Base-by-base conservation (phyloP, 2,797 vertebrate species). In the Takifugu rubripes region DNA sequence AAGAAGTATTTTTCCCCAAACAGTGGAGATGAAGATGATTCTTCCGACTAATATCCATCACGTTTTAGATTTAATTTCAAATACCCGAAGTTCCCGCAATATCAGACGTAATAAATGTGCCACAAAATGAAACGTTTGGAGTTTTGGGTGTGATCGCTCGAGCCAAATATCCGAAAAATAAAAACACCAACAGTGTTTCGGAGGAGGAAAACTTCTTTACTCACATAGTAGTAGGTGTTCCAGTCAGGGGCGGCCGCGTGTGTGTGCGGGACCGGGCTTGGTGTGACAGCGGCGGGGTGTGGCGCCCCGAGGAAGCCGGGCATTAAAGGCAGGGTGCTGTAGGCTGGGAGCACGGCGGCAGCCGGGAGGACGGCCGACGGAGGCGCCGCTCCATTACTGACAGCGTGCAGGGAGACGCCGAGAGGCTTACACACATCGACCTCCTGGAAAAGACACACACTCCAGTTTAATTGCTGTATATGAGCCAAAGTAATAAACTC, bases 281-380 rank as follows among this genome's bases (percentile, higher is more conserved):
- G 73, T 1, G 78, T 9, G 14, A 85, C 75, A 0, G 84, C 74
- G 0, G 73, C 70, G 0, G 84, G 84, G 57, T 90, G 90, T 15
- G 88, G 84, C 1, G 88, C 78, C 47, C 86, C 82, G 1, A 93
- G 79, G 83, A 92, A 93, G 56, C 89, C 78, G 2, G 91, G 91
- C 87, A 93, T 87, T 54, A 93, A 75, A 57, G 92, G 89, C 63
- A 93, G 79, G 47, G 90, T 65, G 80, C 89, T 85, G 86, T 93
- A 93, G 72, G 88, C 72, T 0, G 91, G 90, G 50, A 91, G 75
- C 70, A 90, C 78, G 2, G 87, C 68, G 1, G 85, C 61, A 4
- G 89, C 84, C 1, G 87, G 86, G 0, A 90, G 78, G 55, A 90
- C 82, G 7, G 88, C 87, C 6, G 89, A 81, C 0, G 87, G 81